phyloP scores from a whole-genome alignment of 2,113 vertebrate genomes.

The Catharus fuscescens region DNA sequence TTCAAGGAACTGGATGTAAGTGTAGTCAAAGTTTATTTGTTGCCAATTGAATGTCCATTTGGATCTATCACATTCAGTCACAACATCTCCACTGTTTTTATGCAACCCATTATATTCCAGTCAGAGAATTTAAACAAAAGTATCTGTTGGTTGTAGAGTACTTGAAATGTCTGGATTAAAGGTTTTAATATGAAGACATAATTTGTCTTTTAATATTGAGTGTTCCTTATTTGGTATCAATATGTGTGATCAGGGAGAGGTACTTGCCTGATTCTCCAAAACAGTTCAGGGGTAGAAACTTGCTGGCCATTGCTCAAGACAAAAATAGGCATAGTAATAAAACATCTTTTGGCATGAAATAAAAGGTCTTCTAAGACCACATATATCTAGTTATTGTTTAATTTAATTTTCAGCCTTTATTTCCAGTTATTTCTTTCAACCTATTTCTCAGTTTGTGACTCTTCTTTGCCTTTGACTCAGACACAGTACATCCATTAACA shows the following conservation, averaged over 20 bases:
- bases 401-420: not conserved
- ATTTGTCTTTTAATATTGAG: not conserved
- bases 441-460: not conserved
- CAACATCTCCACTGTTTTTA: not conserved
- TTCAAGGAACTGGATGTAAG: not conserved
- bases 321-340: not conserved
- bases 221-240: not conserved
- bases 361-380: not conserved
- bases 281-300: not conserved
- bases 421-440: not conserved
- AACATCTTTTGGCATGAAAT: not conserved
- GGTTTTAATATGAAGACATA: not conserved
- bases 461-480: not conserved
- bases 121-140: not conserved
- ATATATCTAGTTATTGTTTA: not conserved
- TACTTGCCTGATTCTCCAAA: not conserved
- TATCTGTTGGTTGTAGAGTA: not conserved
- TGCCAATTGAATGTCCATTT: not conserved
- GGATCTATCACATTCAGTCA: not conserved
- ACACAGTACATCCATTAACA: not conserved
- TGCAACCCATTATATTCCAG: not conserved
- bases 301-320: not conserved
- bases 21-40: not conserved
- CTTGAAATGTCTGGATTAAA: not conserved
- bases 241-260: not conserved